Conservation (phyloP, 2,888 invertebrate species). For the Aspidiotus rigidus region DNA sequence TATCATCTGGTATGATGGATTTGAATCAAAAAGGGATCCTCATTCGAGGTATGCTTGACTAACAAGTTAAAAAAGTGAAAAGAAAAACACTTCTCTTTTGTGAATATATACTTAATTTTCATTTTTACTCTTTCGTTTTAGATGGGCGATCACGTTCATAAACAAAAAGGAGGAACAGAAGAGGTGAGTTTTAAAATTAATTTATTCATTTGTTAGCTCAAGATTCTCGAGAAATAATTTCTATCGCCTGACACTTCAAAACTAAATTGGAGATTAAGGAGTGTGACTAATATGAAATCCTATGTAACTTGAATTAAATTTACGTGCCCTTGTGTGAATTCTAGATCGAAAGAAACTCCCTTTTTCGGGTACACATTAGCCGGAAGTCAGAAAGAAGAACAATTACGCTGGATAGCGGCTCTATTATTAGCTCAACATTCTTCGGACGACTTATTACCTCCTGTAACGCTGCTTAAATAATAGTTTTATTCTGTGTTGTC, state of each 20-base stretch:
- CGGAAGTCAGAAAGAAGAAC: conserved; percentile 63
- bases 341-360: conserved; percentile 62
- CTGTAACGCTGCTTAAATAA: conserved; percentile 31
- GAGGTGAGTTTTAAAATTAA: conserved; percentile 45
- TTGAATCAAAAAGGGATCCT: conserved; percentile 70
- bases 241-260: no score
- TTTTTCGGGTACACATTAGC: conserved; percentile 74
- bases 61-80: not conserved
- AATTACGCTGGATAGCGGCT: conserved; percentile 69
- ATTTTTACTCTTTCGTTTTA: conserved; percentile 39
- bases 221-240: no score
- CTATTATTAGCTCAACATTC: conserved; percentile 64
- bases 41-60: conserved; percentile 50
- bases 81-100: not conserved
- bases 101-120: not conserved
- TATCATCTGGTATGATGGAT: conserved; percentile 74
- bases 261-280: no score
- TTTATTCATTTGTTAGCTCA: not conserved
- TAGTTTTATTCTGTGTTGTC: not conserved
- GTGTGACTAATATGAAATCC: no score
- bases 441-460: conserved; percentile 39
- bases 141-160: conserved; percentile 76
- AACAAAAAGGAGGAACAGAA: conserved; percentile 54
- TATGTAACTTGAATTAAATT: no score
- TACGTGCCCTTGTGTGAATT: conserved; percentile 28